Base-by-base conservation (phyloP, 2,797 vertebrate genomes). In the Ptychobarbus kaznakovi region DNA sequence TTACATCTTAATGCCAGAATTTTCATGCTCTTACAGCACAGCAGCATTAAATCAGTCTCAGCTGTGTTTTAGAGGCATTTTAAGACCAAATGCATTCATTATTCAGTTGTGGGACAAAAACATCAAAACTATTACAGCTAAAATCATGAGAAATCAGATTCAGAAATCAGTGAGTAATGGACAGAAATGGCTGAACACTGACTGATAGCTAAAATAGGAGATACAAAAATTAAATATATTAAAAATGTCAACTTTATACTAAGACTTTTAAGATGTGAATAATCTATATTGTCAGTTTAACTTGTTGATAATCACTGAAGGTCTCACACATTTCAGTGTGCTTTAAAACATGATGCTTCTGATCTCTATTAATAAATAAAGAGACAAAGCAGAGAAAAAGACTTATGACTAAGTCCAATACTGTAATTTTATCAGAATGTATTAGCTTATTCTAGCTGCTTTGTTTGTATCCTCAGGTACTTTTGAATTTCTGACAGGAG, bases 71-170 rank as follows among this genome's bases (percentile, higher is more conserved):
- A 81, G 85, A 86, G 88, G 38, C 83, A 86, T 83, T 89, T 81
- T 70, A 84, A 84, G 87, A 87, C 82, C 78, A 80, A 63, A 8
- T 77, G 63, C 88, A 87, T 84, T 89, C 87, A 89, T 93, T 92
- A 87, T 88, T 93, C 89, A 93, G 90, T 90, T 69, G 72, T 86
- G 89, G 92, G 90, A 93, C 90, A 92, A 58, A 63, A 93, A 93
- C 63, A 18, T 66, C 9, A 35, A 66, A 91, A 92, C 89, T 88
- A 91, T 92, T 89, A 91, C 82, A 91, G 88, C 90, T 91, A 91
- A 88, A 84, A 86, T 88, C 56, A 76, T 87, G 89, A 93, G 90
- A 90, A 94, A 92, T 91, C 81, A 73, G 86, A 92, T 93, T 81
- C 80, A 87, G 86, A 44, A 44, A 44, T 44, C 42, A 87, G 90